Conservation (phyloP, 2,888 invertebrate species). For the Protophormia terraenovae region DNA sequence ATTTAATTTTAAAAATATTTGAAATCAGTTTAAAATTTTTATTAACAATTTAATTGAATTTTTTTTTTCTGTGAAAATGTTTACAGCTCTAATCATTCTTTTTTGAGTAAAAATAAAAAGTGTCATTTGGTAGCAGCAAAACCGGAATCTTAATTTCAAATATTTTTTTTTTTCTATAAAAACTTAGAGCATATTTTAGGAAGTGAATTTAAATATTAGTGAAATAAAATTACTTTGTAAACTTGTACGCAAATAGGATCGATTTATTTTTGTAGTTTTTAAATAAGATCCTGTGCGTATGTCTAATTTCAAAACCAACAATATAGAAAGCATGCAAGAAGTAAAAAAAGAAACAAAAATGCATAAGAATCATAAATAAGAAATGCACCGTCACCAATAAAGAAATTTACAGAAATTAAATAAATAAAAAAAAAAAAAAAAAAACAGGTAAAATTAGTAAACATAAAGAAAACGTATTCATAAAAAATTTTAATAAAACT, state of each 20-base stretch:
- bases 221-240: slow-evolving; percentile 77
- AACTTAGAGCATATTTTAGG: slow-evolving; percentile 32
- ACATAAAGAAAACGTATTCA: background rate
- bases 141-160: too few species aligned
- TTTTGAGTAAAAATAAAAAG: too few species aligned
- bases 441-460: slow-evolving; percentile 41
- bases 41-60: too few species aligned
- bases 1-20: too few species aligned
- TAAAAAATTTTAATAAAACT: background rate
- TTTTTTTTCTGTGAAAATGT: too few species aligned
- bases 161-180: background rate
- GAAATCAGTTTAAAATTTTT: too few species aligned
- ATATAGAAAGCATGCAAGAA: slow-evolving; percentile 71
- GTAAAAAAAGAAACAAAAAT: slow-evolving; percentile 3
- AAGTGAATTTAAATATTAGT: background rate
- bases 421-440: slow-evolving; percentile 9
- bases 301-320: slow-evolving; percentile 4
- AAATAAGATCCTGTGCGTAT: slow-evolving; percentile 67
- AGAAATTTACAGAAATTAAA: background rate
- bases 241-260: slow-evolving; percentile 79
- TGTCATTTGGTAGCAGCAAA: too few species aligned
- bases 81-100: too few species aligned
- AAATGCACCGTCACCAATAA: slow-evolving; percentile 7
- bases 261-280: slow-evolving; percentile 77
- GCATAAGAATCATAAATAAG: background rate